Evolutionary conservation across 2,888 invertebrate genomes (phyloP).

Genomic region (Blastobasis lacticolella): DNA sequence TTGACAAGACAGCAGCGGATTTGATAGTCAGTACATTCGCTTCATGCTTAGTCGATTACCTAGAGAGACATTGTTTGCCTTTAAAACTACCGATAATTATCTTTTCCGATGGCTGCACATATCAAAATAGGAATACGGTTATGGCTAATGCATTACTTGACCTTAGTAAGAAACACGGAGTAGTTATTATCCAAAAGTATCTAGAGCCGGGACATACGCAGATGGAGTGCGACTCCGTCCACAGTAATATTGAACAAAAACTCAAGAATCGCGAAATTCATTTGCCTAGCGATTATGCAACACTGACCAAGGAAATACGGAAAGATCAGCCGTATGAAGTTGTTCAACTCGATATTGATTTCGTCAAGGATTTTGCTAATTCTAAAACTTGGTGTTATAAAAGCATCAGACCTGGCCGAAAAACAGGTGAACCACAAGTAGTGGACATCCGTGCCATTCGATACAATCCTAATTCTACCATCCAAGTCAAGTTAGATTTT

Average conservation of each 20-base stretch:
- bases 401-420: constrained; percentile 5
- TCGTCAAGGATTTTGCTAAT: not conserved
- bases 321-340: constrained; percentile 3
- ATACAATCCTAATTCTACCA: constrained; percentile 1
- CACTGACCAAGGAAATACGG: constrained; percentile 12
- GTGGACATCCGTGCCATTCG: constrained; percentile 1
- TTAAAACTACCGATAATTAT: constrained; percentile 6
- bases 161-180: constrained; percentile 6
- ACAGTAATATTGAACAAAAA: constrained; percentile 24
- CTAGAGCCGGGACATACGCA: constrained; percentile 29
- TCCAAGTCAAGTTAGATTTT: not conserved
- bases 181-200: constrained; percentile 21
- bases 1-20: constrained; percentile 12
- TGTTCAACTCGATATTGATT: not conserved
- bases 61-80: constrained; percentile 8
- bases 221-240: constrained; percentile 31
- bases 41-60: constrained; percentile 13
- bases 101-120: constrained; percentile 14
- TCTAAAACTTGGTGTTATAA: not conserved
- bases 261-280: constrained; percentile 20
- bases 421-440: constrained; percentile 1
- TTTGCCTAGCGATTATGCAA: constrained; percentile 21
- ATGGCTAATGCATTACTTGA: constrained; percentile 14
- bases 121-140: constrained; percentile 14
- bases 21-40: constrained; percentile 13